Base-by-base conservation (phyloP, 2,888 invertebrate genomes). In the Hemithea aestivaria region DNA sequence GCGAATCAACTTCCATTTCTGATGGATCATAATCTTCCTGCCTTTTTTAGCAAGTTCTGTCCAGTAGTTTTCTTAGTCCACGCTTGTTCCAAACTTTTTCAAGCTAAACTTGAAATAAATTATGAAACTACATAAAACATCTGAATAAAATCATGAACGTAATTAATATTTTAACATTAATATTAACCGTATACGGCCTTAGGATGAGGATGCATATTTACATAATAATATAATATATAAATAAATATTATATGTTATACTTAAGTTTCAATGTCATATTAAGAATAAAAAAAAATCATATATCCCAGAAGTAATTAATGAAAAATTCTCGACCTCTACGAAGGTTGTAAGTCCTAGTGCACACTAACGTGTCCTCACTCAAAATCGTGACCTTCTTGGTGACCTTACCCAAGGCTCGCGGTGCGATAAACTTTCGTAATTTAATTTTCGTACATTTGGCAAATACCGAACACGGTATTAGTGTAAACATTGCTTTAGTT, bases 341-440 rank as follows among this genome's bases (percentile, higher is more conserved):
- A 29, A 42, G 41, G 41, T 23, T 23, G 12, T 26, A 37, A 37
- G 36, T 37, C 32, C 36, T 42, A 37, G 27, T 26, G 33, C 33
- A 22, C 34, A 35, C 36, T 25, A 20, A 8, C 24, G 33, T 35
- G 52, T 44, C 55, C 51, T 58, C 56, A 60, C 48, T 58, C 54
- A 58, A 51, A 49, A 46, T 40, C 35, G 49, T 40, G 45, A 60
- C 59, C 62, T 62, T 55, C 55, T 39, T 42, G 40, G 47, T 48
- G 62, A 67, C 70, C 70, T 69, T 66, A 49, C 24, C 42, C 55
- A 60, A 66, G 66, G 67, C 53, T 51, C 45, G 31, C 29, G 51
- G 62, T 55, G 53, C 62, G 66, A 62, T 67, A 66, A 62, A 69
- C 67, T 71, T 69, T 72, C 69, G 61, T 62, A 66, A 65, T 61